A percentile compares a stretch with the other conserved stretches of the same genome.
Evolutionary conservation across 1,140 invertebrate genomes (phyloP).

Genomic region (Euglossa dilemma): DNA sequence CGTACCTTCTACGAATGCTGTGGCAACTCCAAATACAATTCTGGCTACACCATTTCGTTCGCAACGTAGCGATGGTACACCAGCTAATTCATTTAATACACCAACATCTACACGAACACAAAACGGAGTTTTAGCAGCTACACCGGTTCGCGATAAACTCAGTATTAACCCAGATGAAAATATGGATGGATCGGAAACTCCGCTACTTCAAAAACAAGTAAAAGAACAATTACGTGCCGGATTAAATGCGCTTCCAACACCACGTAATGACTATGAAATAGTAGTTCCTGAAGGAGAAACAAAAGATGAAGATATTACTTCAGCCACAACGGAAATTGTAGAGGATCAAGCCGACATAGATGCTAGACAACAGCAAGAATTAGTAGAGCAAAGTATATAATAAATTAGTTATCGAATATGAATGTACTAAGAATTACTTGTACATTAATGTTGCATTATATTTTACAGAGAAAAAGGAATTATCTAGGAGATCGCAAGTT

Average conservation of each 20-base stretch:
- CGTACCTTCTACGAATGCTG: slow-evolving; percentile 87
- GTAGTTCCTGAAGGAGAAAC: slow-evolving; percentile 95
- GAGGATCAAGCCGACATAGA: slow-evolving; percentile 97
- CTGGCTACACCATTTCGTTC: slow-evolving; percentile 95
- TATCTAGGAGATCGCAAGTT: slow-evolving; percentile 92
- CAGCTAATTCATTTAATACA: slow-evolving; percentile 78
- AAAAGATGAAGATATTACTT: slow-evolving; percentile 82
- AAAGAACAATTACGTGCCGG: slow-evolving; percentile 90
- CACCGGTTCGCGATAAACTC: slow-evolving; percentile 94
- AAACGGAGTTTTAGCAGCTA: slow-evolving; percentile 81
- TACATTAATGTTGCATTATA: slow-evolving; percentile 24
- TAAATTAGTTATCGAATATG: slow-evolving; percentile 2
- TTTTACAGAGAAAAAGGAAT: slow-evolving; percentile 84
- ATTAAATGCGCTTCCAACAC: slow-evolving; percentile 91
- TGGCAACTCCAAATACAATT: slow-evolving; percentile 97
- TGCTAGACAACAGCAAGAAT: slow-evolving; percentile 85
- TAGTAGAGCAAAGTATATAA: slow-evolving; percentile 84
- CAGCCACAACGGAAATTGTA: slow-evolving; percentile 80
- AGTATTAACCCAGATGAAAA: slow-evolving; percentile 96
- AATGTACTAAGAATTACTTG: slow-evolving; percentile 13
- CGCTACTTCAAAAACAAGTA: slow-evolving; percentile 87
- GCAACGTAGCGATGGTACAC: slow-evolving; percentile 78
- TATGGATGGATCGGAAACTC: slow-evolving; percentile 87
- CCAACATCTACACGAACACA: slow-evolving; percentile 73
- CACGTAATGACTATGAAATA: slow-evolving; percentile 99